Evolutionary conservation across 2,797 vertebrate genomes (phyloP).

Genomic region (Chaetodon trifasciatus): DNA sequence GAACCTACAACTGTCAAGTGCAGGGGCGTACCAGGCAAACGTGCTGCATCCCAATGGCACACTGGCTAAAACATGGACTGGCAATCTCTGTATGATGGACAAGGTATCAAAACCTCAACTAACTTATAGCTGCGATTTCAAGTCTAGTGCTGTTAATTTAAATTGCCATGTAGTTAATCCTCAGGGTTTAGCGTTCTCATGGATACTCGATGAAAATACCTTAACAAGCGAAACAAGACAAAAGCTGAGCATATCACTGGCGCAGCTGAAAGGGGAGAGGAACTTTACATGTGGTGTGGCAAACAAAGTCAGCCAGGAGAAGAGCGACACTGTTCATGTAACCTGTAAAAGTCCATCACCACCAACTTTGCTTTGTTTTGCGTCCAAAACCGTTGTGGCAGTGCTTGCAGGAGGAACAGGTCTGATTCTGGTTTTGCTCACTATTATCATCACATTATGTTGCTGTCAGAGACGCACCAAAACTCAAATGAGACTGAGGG

Average conservation of each 20-base stretch:
- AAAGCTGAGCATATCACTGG: constrained; percentile 59
- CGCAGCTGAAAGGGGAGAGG: constrained; percentile 30
- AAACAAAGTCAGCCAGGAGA: constrained; percentile 65
- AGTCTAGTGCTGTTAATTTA: constrained; percentile 47
- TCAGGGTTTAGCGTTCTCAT: constrained; percentile 63
- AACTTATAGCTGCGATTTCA: constrained; percentile 62
- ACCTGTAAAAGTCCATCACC: constrained; percentile 41
- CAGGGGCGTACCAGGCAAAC: constrained; percentile 62
- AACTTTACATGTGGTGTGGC: constrained; percentile 59
- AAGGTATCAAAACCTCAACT: constrained; percentile 69
- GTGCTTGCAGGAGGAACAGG: constrained; percentile 48
- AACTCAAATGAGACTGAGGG: not conserved
- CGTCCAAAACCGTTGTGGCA: constrained; percentile 2
- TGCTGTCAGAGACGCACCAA: constrained; percentile 25
- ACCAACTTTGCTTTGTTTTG: constrained; percentile 44
- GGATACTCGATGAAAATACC: constrained; percentile 56
- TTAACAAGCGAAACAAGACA: constrained; percentile 53
- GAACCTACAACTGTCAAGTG: constrained; percentile 46
- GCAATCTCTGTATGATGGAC: constrained; percentile 63
- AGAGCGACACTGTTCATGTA: constrained; percentile 54
- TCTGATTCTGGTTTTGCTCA: constrained; percentile 63
- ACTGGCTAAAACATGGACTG: not conserved
- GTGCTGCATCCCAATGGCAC: not conserved
- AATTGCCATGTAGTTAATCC: constrained; percentile 49
- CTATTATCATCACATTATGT: constrained; percentile 42